Conservation (phyloP, 2,888 invertebrate genomes). For the Melangyna quadrimaculata region DNA sequence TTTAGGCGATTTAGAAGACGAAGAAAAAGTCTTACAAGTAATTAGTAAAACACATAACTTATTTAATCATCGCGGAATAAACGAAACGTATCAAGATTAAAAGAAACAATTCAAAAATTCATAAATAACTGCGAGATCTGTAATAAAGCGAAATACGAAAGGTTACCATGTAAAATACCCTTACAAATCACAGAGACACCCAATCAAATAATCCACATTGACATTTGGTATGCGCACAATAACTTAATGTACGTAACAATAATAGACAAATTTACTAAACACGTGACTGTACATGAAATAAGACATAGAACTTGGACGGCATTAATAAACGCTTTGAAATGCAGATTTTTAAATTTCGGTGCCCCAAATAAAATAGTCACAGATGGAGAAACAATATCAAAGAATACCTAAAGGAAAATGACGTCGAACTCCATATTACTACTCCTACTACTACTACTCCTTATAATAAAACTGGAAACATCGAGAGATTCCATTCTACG, state of each 20-base stretch:
- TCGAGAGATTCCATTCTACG: not conserved
- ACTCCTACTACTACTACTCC: too few species aligned
- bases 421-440: not conserved
- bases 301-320: not conserved
- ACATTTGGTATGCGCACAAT: not conserved
- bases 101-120: not conserved
- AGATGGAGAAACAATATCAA: not conserved
- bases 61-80: constrained; percentile 35
- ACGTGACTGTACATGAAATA: not conserved
- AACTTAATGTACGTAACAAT: not conserved
- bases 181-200: not conserved
- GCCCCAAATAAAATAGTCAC: not conserved
- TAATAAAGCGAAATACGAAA: not conserved
- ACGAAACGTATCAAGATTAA: constrained; percentile 2
- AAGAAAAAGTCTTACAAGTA: constrained; percentile 24
- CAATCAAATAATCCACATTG: not conserved
- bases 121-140: not conserved
- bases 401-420: not conserved
- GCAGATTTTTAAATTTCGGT: not conserved
- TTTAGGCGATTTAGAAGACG: constrained; percentile 25
- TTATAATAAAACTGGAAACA: constrained; percentile 30
- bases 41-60: not conserved
- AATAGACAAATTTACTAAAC: not conserved
- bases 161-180: not conserved
- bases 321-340: not conserved